A percentile compares a stretch with the other conserved stretches of the same genome.
Conservation (phyloP, 2,888 invertebrate genomes). For the Campopleginae sp. region DNA sequence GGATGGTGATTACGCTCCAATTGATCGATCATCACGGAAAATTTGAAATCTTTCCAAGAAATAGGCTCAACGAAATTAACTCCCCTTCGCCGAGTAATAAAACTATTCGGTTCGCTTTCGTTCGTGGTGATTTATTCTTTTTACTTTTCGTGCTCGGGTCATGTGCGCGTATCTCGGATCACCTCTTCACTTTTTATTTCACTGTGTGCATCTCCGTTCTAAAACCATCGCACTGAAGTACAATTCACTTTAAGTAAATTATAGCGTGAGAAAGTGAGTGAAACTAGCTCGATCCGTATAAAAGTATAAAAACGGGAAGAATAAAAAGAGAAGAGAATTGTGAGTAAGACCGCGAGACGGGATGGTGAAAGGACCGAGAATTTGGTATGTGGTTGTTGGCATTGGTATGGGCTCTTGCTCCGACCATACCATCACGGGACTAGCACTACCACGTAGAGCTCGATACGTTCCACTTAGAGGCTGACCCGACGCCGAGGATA, state of each 20-base stretch:
- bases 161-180: background rate
- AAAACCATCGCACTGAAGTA: conserved; percentile 69
- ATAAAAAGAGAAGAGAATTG: conserved; percentile 25
- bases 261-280: conserved; percentile 63
- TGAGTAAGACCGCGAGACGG: conserved; percentile 24
- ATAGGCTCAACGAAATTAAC: background rate
- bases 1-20: background rate
- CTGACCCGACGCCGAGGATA: conserved; percentile 71
- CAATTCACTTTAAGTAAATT: conserved; percentile 77
- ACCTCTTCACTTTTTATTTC: conserved; percentile 33
- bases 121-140: background rate
- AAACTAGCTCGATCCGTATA: conserved; percentile 7
- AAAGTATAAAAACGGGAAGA: conserved; percentile 13
- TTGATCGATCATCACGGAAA: background rate
- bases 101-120: conserved; percentile 1
- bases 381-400: conserved; percentile 33
- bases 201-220: conserved; percentile 32
- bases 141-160: background rate
- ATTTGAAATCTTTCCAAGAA: background rate
- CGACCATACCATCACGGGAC: conserved; percentile 70
- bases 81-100: background rate
- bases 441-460: conserved; percentile 76
- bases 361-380: conserved; percentile 1
- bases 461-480: conserved; percentile 79
- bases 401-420: conserved; percentile 62